Base-by-base conservation (phyloP, 2,888 invertebrate species). In the Microplitis manilae region DNA sequence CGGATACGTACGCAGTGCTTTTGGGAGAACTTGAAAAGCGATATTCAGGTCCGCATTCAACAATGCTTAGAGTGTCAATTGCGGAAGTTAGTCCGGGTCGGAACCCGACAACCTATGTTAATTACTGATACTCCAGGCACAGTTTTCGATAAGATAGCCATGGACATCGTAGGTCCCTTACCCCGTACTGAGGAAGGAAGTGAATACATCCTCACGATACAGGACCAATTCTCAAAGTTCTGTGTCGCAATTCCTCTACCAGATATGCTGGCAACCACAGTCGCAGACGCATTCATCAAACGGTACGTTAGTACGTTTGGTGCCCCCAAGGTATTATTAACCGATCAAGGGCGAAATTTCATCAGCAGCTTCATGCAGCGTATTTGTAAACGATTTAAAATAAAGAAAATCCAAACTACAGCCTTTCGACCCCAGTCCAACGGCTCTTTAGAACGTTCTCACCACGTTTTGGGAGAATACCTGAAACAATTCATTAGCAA, bases 51-150 rank as follows among this genome's bases (percentile, higher is more conserved):
- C 0, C 74, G 70, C 17, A 68, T 79, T 0, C 74, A 50, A 65
- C 50, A 20, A 5, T 79, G 75, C 13, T 8, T 41, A 2, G 68
- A 59, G 17, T 79, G 77, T 15, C 79, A 79, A 39, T 39, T 61
- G 9, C 75, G 62, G 5, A 79, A 77, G 50, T 17, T 77, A 5
- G 61, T 71, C 2, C n/a, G 77, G 8, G 65, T 79, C 0, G 77
- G 75, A 61, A 77, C 74, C 1, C 50, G 64, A 65, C 72, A 75
- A 60, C 79, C 79, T 0, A 79, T 77, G 77, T 17, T 77, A 2
- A 79, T 79, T 4, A 77, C 79, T 2, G 79, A 79, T 1, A 79
- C 77, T 0, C 71, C 79, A 4, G 62, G 65, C 1, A 41, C 17
- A 5, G 79, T 76, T 0, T 79, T 79, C 15, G 73, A 30, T 30